phyloP scores from a whole-genome alignment of 2,797 vertebrate genomes.

The Oryzias sinensis region DNA sequence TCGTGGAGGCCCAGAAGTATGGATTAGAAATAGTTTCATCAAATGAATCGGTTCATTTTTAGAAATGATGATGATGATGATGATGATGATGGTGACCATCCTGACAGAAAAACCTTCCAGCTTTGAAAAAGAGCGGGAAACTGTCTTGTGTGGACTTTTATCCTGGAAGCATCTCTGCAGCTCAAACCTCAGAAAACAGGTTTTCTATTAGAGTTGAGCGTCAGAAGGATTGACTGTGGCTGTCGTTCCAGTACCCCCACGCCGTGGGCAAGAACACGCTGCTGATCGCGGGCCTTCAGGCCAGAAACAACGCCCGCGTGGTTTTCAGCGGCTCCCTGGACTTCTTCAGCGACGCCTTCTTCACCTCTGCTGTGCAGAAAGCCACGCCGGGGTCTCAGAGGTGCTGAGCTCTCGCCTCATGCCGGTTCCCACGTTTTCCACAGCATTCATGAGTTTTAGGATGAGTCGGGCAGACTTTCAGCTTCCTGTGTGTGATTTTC shows the following conservation, averaged over 20 bases:
- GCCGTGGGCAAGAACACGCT: slow-evolving; percentile 97
- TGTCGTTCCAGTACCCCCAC: slow-evolving; percentile 86
- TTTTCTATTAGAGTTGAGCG: neutral
- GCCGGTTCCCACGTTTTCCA: neutral
- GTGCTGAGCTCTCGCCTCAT: slow-evolving; percentile 33
- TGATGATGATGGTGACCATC: too few relatives aligned
- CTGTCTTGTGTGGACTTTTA: too few relatives aligned
- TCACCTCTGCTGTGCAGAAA: slow-evolving; percentile 93
- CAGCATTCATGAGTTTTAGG: neutral
- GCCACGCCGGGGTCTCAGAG: slow-evolving; percentile 84
- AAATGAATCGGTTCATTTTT: too few relatives aligned
- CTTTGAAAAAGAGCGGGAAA: too few relatives aligned
- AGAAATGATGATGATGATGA: too few relatives aligned
- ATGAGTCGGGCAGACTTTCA: neutral
- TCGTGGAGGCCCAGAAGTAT: too few relatives aligned
- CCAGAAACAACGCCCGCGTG: slow-evolving; percentile 94
- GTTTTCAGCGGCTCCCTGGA: slow-evolving; percentile 95
- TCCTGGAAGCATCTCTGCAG: too few relatives aligned
- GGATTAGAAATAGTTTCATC: too few relatives aligned
- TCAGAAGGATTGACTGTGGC: neutral
- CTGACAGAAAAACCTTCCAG: too few relatives aligned
- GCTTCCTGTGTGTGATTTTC: too few relatives aligned
- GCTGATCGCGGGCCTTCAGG: slow-evolving; percentile 94
- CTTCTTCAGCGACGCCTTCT: slow-evolving; percentile 96
- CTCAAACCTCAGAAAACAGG: too few relatives aligned